phyloP scores from a whole-genome alignment of 1,140 invertebrate genomes.

The Mamestra configurata region DNA sequence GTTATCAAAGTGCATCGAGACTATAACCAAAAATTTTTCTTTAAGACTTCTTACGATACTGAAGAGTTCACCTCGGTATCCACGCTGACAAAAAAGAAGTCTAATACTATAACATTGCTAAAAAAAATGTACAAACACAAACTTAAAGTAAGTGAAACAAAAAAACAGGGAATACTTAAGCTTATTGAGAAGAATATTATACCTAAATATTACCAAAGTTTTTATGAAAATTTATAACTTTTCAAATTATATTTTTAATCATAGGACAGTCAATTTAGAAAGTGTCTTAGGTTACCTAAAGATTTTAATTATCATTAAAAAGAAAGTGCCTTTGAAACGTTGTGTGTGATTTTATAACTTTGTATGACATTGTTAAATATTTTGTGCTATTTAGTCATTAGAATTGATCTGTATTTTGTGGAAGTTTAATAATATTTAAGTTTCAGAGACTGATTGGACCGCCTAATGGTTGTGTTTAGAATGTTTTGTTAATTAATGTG shows the following conservation, averaged over 20 bases:
- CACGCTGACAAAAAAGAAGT: conserved; percentile 51
- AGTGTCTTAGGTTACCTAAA: too few species aligned
- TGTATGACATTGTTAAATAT: too few species aligned
- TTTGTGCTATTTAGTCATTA: too few species aligned
- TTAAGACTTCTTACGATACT: conserved; percentile 57
- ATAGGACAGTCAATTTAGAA: too few species aligned
- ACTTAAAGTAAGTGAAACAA: conserved; percentile 54
- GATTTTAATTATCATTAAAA: too few species aligned
- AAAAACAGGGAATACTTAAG: conserved; percentile 61
- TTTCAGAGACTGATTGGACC: too few species aligned
- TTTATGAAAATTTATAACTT: conserved; percentile 49
- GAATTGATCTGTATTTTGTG: too few species aligned
- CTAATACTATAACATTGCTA: conserved; percentile 36
- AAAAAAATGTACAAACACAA: conserved; percentile 57
- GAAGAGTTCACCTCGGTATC: conserved; percentile 56
- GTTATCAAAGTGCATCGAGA: conserved; percentile 50
- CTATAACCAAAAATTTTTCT: conserved; percentile 52
- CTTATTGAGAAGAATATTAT: conserved; percentile 62
- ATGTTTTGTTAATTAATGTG: too few species aligned
- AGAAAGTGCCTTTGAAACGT: too few species aligned
- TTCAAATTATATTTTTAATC: neutral
- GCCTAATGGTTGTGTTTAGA: too few species aligned
- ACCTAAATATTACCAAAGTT: conserved; percentile 58
- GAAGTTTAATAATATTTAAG: too few species aligned
- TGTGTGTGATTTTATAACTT: too few species aligned